Evolutionary conservation across 2,113 vertebrate species (phyloP).

Genomic region (Penelope pileata): DNA sequence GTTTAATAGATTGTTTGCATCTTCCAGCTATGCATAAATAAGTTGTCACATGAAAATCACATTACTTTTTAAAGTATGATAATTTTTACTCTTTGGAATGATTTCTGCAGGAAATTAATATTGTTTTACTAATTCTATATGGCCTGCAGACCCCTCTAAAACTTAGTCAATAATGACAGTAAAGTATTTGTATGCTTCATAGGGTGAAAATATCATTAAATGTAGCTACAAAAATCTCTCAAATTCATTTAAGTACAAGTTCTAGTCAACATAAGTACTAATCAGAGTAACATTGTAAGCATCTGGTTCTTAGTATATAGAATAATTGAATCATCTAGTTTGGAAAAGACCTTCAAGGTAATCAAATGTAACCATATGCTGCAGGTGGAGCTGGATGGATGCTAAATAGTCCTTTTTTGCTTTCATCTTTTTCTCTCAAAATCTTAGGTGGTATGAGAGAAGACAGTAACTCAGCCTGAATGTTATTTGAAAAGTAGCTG

Average conservation of each 20-base stretch:
- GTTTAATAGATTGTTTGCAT: neutral
- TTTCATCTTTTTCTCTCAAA: neutral
- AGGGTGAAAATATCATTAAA: neutral
- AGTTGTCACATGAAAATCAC: neutral
- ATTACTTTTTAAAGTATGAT: neutral
- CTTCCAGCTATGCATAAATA: neutral
- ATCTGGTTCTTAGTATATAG: neutral
- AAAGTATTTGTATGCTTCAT: neutral
- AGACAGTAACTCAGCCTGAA: neutral
- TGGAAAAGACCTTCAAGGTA: neutral
- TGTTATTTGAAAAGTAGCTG: neutral
- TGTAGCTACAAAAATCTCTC: neutral
- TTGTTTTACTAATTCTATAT: neutral
- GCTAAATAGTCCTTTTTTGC: neutral
- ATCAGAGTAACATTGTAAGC: neutral
- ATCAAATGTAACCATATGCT: neutral
- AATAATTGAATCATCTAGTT: neutral
- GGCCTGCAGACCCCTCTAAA: neutral
- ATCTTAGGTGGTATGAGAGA: neutral
- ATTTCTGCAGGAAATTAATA: neutral
- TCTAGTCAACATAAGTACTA: neutral
- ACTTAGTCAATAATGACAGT: neutral
- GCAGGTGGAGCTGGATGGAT: neutral
- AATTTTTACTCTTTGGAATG: neutral
- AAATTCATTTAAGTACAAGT: neutral